phyloP scores from a whole-genome alignment of 2,113 vertebrate species.

The Hemibagrus wyckioides region DNA sequence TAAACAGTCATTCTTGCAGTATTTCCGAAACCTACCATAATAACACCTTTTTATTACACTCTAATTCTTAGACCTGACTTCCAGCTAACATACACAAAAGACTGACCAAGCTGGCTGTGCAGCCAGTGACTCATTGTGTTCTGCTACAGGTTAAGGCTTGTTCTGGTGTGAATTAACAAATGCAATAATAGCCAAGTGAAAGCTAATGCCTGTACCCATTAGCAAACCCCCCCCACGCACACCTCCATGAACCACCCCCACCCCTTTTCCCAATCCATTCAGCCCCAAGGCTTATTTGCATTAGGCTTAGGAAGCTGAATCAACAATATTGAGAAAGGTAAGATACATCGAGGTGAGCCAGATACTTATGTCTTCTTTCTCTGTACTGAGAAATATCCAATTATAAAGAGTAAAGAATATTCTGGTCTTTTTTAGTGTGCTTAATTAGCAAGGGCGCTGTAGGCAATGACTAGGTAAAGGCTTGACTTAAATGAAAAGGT shows the following conservation, averaged over 20 bases:
- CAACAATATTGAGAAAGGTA: slow-evolving; percentile 39
- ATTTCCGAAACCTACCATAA: background rate
- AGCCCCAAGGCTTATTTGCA: slow-evolving; percentile 29
- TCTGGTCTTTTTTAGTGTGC: background rate
- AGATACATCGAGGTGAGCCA: slow-evolving; percentile 14
- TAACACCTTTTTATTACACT: slow-evolving; percentile 7
- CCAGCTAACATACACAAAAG: slow-evolving; percentile 1
- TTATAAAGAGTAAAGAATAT: background rate
- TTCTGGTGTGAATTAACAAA: slow-evolving; percentile 47
- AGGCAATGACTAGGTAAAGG: slow-evolving; percentile 17
- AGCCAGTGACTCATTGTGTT: slow-evolving; percentile 23
- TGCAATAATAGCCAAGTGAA: slow-evolving; percentile 44
- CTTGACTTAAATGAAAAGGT: slow-evolving; percentile 19
- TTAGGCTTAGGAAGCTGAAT: slow-evolving; percentile 33
- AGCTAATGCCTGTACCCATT: slow-evolving; percentile 12
- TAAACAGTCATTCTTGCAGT: background rate
- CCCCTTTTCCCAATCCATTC: slow-evolving; percentile 9
- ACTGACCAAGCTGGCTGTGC: slow-evolving; percentile 37
- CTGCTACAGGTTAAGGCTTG: slow-evolving; percentile 36
- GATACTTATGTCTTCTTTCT: slow-evolving; percentile 17
- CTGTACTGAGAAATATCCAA: background rate
- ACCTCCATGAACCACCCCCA: too few species aligned
- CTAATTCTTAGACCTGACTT: background rate
- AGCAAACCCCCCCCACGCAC: background rate
- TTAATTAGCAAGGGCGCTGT: background rate